phyloP scores from a whole-genome alignment of 1,140 invertebrate species.

The Rhyzopertha dominica region DNA sequence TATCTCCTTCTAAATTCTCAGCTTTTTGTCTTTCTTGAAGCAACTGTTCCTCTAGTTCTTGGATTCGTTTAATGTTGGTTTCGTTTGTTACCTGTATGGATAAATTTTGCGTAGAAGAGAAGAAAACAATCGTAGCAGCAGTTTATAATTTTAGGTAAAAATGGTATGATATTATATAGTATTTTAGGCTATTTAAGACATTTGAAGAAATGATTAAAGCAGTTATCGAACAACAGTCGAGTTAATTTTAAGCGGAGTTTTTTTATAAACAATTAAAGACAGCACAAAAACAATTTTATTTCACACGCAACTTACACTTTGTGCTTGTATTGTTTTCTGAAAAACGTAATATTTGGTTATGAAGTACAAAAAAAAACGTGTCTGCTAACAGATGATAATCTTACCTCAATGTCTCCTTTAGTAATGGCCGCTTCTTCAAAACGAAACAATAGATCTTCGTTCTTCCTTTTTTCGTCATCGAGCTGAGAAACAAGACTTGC shows the following conservation, averaged over 20 bases:
- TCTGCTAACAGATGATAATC: slow-evolving; percentile 12
- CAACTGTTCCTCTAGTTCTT: slow-evolving; percentile 51
- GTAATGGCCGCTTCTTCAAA: slow-evolving; percentile 83
- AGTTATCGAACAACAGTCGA: too few species aligned
- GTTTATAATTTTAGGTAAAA: too few species aligned
- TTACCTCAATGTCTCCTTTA: slow-evolving; percentile 76
- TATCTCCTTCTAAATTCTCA: slow-evolving; percentile 50
- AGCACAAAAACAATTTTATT: slow-evolving; percentile 3
- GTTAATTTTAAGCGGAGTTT: too few species aligned
- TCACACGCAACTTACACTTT: slow-evolving; percentile 53
- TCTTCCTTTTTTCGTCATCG: slow-evolving; percentile 81
- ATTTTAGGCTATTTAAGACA: too few species aligned
- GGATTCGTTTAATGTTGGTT: slow-evolving; percentile 50
- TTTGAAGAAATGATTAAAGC: too few species aligned
- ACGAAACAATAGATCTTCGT: slow-evolving; percentile 87
- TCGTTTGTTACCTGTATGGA: slow-evolving; percentile 46
- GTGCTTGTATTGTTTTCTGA: slow-evolving; percentile 47
- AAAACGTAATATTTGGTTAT: slow-evolving; percentile 17
- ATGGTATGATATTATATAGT: too few species aligned
- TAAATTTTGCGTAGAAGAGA: too few species aligned
- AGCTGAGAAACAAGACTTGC: slow-evolving; percentile 61
- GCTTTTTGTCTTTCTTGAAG: slow-evolving; percentile 47
- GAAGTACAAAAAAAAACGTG: background rate
- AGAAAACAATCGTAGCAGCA: too few species aligned
- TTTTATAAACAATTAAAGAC: slow-evolving; percentile 6